Conservation (phyloP, 2,888 invertebrate species). For the Automeris io region DNA sequence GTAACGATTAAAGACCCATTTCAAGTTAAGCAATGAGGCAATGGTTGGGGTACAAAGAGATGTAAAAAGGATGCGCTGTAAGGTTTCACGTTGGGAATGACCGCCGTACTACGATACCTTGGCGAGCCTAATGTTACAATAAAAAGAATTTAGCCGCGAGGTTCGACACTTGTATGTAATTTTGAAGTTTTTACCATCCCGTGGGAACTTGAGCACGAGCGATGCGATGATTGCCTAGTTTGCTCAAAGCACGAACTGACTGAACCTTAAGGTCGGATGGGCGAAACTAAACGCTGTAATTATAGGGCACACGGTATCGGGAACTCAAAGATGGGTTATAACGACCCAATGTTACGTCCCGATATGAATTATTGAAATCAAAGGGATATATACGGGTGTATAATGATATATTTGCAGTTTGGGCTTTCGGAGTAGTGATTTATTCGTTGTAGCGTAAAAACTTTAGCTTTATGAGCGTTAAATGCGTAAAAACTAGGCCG, state of each 20-base stretch:
- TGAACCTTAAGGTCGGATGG: slow-evolving; percentile 41
- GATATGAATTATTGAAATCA: slow-evolving; percentile 51
- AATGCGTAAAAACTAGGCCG: neutral
- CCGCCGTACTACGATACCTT: slow-evolving; percentile 35
- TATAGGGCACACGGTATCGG: slow-evolving; percentile 38
- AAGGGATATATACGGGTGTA: slow-evolving; percentile 35
- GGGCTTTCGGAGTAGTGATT: neutral
- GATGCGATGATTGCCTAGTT: slow-evolving; percentile 68
- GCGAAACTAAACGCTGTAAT: slow-evolving; percentile 57
- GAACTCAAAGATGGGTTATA: slow-evolving; percentile 40
- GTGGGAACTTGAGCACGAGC: slow-evolving; percentile 66
- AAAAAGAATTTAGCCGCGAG: slow-evolving; percentile 43
- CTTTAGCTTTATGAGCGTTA: neutral
- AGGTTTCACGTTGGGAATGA: slow-evolving; percentile 54
- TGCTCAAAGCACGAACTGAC: slow-evolving; percentile 52
- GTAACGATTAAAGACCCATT: slow-evolving; percentile 10
- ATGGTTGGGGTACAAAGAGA: slow-evolving; percentile 17
- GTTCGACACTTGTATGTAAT: slow-evolving; percentile 58
- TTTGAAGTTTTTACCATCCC: slow-evolving; percentile 60
- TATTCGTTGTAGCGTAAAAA: neutral
- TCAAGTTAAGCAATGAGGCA: slow-evolving; percentile 11
- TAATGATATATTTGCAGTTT: slow-evolving; percentile 36
- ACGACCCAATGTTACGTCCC: slow-evolving; percentile 28
- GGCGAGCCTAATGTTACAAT: slow-evolving; percentile 53
- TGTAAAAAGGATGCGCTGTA: slow-evolving; percentile 43